Base-by-base conservation (phyloP, 2,113 vertebrate species). In the Prunella fulvescens region DNA sequence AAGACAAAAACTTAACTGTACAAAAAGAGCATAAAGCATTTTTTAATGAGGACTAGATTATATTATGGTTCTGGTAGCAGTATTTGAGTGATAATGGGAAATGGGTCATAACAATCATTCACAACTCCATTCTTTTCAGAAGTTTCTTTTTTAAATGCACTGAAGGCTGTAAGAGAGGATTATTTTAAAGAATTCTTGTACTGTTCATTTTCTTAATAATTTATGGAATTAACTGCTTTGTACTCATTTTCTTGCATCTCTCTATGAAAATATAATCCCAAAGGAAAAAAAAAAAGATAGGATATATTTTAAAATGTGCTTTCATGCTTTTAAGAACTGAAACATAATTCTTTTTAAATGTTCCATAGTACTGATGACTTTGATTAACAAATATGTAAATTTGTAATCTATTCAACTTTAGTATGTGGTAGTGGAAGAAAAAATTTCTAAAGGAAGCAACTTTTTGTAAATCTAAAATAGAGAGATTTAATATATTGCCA, bases 31-130 rank as follows among this genome's bases (percentile, higher is more conserved):
- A 82, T 72, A 92, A 94, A 72, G 69, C 65, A 24, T 56, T 95
- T 81, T 85, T 91, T 87, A 91, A 84, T 71, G 57, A 96, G 47
- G 26, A 86, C 39, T 61, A 45, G 54, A 92, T 94, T 97, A 80
- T 85, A 81, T 90, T 92, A 35, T 66, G 65, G n/a, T 51, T 84
- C 53, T 81, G n/a, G 24, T 86, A 47, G n/a, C 26, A 85, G 48
- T 70, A 47, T 47, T 72, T 89, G n/a, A 80, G 31, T 4, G 61
- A 86, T 81, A 77, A n/a, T 47, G 31, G 14, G 69, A 40, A 95
- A 48, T 54, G 20, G 69, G 80, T 96, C 73, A 79, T 86, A 86
- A 79, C 22, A 57, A 25, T 92, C 60, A 85, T 84, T 89, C 65
- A 72, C n/a, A 87, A 37, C 94, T 92, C 57, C 29, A 45, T 90